phyloP scores from a whole-genome alignment of 2,797 vertebrate species.

The Rhinogobio ventralis region DNA sequence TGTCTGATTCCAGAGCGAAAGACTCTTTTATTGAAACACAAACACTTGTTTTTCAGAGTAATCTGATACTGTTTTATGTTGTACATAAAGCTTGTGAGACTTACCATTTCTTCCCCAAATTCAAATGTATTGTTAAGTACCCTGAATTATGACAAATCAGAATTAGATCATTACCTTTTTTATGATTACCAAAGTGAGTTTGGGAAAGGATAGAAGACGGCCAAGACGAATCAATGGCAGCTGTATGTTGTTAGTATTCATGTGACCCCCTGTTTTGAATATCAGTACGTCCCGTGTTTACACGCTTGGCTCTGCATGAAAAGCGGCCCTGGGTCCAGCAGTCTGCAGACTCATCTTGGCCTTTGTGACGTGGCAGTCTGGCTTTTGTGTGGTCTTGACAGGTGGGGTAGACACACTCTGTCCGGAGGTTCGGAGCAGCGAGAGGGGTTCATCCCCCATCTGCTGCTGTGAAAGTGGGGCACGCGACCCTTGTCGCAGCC shows the following conservation, averaged over 20 bases:
- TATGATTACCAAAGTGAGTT: not conserved
- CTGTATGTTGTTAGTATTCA: slow-evolving; percentile 56
- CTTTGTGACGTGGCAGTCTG: slow-evolving; percentile 50
- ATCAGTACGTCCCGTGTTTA: slow-evolving; percentile 28
- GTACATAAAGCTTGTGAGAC: too few species aligned
- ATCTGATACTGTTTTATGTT: too few species aligned
- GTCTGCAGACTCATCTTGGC: slow-evolving; percentile 36
- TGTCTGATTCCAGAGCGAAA: too few species aligned
- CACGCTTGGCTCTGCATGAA: slow-evolving; percentile 35
- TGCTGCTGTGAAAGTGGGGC: slow-evolving; percentile 72
- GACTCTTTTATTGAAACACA: too few species aligned
- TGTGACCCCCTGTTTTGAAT: slow-evolving; percentile 48
- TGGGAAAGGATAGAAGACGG: not conserved
- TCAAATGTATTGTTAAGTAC: too few species aligned
- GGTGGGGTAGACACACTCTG: slow-evolving; percentile 64
- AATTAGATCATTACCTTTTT: not conserved
- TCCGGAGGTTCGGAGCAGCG: slow-evolving; percentile 43
- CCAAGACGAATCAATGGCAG: slow-evolving; percentile 42
- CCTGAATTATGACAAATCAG: not conserved
- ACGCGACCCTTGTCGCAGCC: slow-evolving; percentile 74
- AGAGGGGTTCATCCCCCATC: slow-evolving; percentile 62
- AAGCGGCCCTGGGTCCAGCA: slow-evolving; percentile 4
- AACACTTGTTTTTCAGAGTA: too few species aligned
- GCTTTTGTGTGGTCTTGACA: slow-evolving; percentile 57
- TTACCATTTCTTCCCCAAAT: too few species aligned